A percentile compares a stretch with the other conserved stretches of the same genome.
Evolutionary conservation across 2,797 vertebrate species (phyloP).

Genomic region (Paratrypauchen microcephalus): DNA sequence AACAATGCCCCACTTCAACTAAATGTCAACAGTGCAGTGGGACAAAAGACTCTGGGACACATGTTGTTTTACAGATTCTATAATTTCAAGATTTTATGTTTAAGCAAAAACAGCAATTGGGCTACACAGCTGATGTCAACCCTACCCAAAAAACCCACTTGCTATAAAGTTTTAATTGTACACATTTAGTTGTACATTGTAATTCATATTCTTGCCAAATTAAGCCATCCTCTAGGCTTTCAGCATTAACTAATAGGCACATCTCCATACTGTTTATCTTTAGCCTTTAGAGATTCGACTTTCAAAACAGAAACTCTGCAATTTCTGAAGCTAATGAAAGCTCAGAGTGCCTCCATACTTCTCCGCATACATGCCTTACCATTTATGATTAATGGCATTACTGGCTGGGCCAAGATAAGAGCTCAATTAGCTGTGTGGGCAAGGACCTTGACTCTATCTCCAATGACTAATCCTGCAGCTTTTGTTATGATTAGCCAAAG

Average conservation of each 20-base stretch:
- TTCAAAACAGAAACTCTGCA: conserved; percentile 33
- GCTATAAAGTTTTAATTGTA: too few species aligned
- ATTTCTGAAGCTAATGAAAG: conserved; percentile 25
- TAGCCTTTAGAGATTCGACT: conserved; percentile 5
- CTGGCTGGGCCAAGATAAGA: conserved; percentile 60
- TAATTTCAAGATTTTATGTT: too few species aligned
- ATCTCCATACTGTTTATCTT: conserved; percentile 11
- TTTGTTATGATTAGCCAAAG: conserved; percentile 69
- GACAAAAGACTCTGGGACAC: too few species aligned
- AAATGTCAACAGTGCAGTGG: background rate
- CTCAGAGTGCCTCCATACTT: conserved; percentile 32
- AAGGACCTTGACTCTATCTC: conserved; percentile 70
- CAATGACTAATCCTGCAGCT: conserved; percentile 64
- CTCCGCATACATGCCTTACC: conserved; percentile 44
- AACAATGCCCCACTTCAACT: background rate
- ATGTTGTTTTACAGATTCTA: too few species aligned
- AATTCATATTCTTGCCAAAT: background rate
- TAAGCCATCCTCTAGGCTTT: background rate
- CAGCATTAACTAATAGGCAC: background rate
- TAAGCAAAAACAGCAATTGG: too few species aligned
- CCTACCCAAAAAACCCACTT: too few species aligned
- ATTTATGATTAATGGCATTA: conserved; percentile 67
- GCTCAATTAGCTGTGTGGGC: conserved; percentile 69
- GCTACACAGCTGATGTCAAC: too few species aligned
- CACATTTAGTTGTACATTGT: background rate